phyloP scores from a whole-genome alignment of 2,113 vertebrate species.

The Aythya baeri region DNA sequence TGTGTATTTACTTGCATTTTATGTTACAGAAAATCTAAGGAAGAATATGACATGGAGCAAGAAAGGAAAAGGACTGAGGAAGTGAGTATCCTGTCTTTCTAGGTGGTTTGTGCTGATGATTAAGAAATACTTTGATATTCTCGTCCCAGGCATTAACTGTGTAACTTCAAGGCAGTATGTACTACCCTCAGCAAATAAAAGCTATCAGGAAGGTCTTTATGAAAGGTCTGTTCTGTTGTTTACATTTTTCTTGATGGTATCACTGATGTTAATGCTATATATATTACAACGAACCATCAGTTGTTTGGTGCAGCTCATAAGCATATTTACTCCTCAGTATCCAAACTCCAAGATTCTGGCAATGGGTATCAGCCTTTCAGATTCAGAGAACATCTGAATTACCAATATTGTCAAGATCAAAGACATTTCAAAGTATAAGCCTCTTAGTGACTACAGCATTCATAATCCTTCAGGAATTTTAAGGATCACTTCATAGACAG shows the following conservation, averaged over 20 bases:
- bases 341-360: background rate
- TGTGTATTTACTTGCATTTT: conserved; percentile 3
- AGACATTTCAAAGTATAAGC: conserved; percentile 29
- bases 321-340: background rate
- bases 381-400: background rate
- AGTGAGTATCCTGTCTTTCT: conserved; percentile 50
- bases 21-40: conserved; percentile 90
- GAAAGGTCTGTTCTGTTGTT: background rate
- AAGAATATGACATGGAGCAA: conserved; percentile 92
- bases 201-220: background rate
- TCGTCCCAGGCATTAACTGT: background rate
- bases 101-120: background rate
- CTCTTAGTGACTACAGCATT: conserved; percentile 23
- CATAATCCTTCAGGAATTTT: conserved; percentile 36
- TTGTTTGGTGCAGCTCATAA: background rate
- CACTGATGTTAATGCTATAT: background rate
- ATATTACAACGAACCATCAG: background rate
- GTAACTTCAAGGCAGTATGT: background rate
- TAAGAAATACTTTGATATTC: background rate
- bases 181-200: background rate
- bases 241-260: background rate
- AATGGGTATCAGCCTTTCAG: background rate
- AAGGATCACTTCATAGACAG: background rate
- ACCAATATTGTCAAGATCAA: conserved; percentile 36
- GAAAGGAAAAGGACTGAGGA: conserved; percentile 76